These are phyloP conservation scores for Kryptolebias marmoratus DNA, from an alignment of 2,113 vertebrate genomes.

Conservation along the genomic window DNA sequence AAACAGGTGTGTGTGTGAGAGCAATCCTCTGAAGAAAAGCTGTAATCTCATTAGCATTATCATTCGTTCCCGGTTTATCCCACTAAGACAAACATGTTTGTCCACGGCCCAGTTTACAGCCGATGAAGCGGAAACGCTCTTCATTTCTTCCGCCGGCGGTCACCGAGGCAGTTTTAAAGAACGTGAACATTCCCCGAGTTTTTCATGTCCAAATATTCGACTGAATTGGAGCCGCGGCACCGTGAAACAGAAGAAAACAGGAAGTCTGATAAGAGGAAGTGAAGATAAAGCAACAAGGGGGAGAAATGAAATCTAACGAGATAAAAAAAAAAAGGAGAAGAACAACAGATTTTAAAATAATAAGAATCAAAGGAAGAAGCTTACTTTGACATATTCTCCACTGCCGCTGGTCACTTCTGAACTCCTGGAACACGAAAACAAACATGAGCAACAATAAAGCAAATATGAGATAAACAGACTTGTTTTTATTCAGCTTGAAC, in stretches of 20 bases:
- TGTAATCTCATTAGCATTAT: conserved; percentile 56
- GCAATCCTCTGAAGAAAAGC: conserved; percentile 12
- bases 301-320: too few relatives aligned
- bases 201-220: conserved; percentile 25
- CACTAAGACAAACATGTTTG: conserved; percentile 48
- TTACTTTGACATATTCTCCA: conserved; percentile 81
- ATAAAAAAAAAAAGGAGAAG: too few relatives aligned
- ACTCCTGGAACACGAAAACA: conserved; percentile 48
- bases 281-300: neutral
- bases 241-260: neutral
- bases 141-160: conserved; percentile 37
- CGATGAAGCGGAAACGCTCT: conserved; percentile 43
- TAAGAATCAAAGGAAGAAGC: neutral
- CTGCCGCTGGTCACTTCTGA: conserved; percentile 40
- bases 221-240: neutral
- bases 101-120: conserved; percentile 45
- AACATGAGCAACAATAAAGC: neutral
- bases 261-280: conserved; percentile 1
- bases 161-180: conserved; percentile 51
- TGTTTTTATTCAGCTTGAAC: too few relatives aligned
- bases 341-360: neutral
- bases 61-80: conserved; percentile 35
- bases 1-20: conserved; percentile 5
- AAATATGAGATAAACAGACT: too few relatives aligned
- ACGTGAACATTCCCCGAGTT: conserved; percentile 36